Evolutionary conservation across 1,140 invertebrate species (phyloP), one percentile per base, ranked within the genome.

Genomic region (Drosophila willistoni): DNA sequence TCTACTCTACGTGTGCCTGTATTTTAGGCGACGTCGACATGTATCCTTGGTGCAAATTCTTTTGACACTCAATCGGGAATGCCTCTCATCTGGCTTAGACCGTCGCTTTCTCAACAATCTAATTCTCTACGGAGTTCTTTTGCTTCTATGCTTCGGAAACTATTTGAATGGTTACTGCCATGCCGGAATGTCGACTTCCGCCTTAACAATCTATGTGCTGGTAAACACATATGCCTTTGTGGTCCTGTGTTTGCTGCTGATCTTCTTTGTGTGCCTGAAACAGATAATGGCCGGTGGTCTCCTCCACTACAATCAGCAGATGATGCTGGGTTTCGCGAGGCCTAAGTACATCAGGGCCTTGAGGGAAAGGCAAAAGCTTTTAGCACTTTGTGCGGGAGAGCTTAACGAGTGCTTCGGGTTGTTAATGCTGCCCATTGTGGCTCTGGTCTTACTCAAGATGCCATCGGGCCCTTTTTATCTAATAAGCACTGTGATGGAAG

Each of bases 201-300:
- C 68, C 1, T 7, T 73, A 10, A 1, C 64, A 7, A 0, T 89
- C 1, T 65, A 36, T 22, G 14, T 84, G 5, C 7, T 47, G 12
- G 14, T 84, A 7, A 84, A 89, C 22, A 59, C 10, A 12, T 89
- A 81, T 39, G 60, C 60, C 22, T 89, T 73, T 6, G 14, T 75
- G 51, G 71, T 73, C 1, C 34, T 81, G 14, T 71, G 73, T 29
- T 61, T 89, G 9, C 44, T 89, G 7, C n/a, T 89, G 1, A 57
- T 81, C n/a, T 79, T 89, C 39, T 89, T 89, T 41, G 77, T 84
- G n/a, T 75, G 84, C 36, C 42, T 87, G 51, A 82, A 89, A 39
- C 68, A 66, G 36, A 76, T 89, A 25, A 68, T 90, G 57, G 64
- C 67, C 25, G 61, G 71, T 1, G 77, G 71, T 0, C 12, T 89